phyloP scores from a whole-genome alignment of 2,113 vertebrate species.

The Drymodes brunneopygia region DNA sequence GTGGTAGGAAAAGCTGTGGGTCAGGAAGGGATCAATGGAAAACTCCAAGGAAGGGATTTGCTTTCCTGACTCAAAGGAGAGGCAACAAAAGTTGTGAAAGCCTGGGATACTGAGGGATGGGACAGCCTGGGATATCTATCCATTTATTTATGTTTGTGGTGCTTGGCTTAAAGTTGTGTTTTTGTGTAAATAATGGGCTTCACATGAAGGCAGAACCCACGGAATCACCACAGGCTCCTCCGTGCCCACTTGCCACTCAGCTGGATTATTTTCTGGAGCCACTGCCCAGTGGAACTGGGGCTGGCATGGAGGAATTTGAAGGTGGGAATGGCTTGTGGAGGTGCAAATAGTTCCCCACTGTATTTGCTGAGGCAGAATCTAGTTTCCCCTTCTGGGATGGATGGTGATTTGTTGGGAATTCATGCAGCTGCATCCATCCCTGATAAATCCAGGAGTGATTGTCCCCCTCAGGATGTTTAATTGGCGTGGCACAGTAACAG shows the following conservation, averaged over 20 bases:
- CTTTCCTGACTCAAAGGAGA: neutral
- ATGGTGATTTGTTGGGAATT: fast-evolving
- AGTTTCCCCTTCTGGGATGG: neutral
- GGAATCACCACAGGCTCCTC: neutral
- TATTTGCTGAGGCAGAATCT: neutral
- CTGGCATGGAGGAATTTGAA: too few species aligned
- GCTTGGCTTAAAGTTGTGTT: neutral
- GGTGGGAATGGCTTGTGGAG: neutral
- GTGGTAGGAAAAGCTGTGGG: conserved; percentile 18
- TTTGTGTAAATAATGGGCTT: neutral
- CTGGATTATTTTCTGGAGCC: neutral
- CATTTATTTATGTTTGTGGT: neutral
- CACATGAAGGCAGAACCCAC: neutral
- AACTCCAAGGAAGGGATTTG: conserved; percentile 9
- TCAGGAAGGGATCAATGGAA: conserved; percentile 7
- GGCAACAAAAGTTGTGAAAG: neutral
- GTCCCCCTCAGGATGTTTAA: fast-evolving
- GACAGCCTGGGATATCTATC: neutral
- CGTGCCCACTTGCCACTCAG: fast-evolving
- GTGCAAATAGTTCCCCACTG: neutral
- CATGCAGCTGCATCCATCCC: fast-evolving
- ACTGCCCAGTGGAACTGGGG: neutral
- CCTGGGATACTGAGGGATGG: neutral
- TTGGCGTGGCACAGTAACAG: neutral
- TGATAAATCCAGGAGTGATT: neutral